phyloP scores from a whole-genome alignment of 2,888 invertebrate species.

The Eupithecia abbreviata region DNA sequence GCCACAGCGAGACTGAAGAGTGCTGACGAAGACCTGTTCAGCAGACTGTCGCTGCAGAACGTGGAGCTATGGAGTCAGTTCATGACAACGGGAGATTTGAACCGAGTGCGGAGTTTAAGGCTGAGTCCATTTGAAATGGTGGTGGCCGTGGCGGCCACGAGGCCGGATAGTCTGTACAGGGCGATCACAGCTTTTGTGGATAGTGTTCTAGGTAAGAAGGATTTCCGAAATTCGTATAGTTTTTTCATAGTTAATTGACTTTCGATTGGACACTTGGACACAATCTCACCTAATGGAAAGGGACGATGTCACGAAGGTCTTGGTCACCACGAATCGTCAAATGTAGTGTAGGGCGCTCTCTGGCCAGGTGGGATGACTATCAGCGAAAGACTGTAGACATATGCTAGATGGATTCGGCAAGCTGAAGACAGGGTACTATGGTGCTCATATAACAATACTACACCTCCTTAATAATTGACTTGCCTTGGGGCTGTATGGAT shows the following conservation, averaged over 20 bases:
- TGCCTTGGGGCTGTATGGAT: too few species aligned
- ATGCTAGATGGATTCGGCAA: not conserved
- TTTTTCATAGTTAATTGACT: too few species aligned
- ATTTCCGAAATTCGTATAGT: not conserved
- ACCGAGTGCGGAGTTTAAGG: slow-evolving; percentile 84
- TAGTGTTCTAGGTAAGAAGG: slow-evolving; percentile 82
- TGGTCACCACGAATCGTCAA: not conserved
- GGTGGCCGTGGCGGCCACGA: slow-evolving; percentile 89
- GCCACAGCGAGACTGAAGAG: slow-evolving; percentile 70
- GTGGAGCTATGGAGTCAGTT: slow-evolving; percentile 87
- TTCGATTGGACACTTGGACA: too few species aligned
- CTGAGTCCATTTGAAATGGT: slow-evolving; percentile 92
- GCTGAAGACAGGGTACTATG: not conserved
- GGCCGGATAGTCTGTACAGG: slow-evolving; percentile 92
- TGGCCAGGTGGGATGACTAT: not conserved
- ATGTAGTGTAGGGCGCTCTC: not conserved
- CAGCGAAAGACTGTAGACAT: not conserved
- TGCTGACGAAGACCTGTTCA: slow-evolving; percentile 85
- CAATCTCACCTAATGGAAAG: too few species aligned
- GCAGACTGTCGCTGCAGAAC: slow-evolving; percentile 85
- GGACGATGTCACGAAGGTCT: too few species aligned
- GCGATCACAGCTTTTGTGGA: slow-evolving; percentile 89
- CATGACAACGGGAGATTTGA: slow-evolving; percentile 85
- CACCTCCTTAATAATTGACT: too few species aligned
- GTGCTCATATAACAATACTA: not conserved